These are phyloP conservation scores for Sciurus niger DNA, from an alignment of 2,113 vertebrate species.

Conservation along the genomic window DNA sequence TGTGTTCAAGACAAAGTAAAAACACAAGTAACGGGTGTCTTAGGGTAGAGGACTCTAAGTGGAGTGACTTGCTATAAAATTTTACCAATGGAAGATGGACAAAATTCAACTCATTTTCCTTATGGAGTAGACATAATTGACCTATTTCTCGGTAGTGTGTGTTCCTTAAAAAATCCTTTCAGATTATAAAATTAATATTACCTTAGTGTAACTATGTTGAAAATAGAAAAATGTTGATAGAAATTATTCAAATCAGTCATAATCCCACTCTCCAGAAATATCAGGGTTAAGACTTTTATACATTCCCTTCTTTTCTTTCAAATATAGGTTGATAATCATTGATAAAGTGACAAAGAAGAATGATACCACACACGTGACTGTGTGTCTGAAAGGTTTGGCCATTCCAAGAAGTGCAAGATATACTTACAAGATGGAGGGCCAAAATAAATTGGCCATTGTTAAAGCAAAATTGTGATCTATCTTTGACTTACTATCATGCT, in stretches of 20 bases:
- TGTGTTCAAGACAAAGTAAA: not conserved
- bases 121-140: not conserved
- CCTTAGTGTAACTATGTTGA: not conserved
- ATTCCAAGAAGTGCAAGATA: not conserved
- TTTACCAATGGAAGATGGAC: not conserved
- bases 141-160: not conserved
- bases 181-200: not conserved
- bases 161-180: not conserved
- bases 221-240: not conserved
- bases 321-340: not conserved
- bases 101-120: constrained; percentile 9
- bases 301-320: not conserved
- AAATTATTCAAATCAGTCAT: constrained; percentile 20
- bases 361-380: not conserved
- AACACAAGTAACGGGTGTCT: not conserved
- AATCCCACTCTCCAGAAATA: not conserved
- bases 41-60: not conserved
- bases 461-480: constrained; percentile 6
- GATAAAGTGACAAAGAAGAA: not conserved
- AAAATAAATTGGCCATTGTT: not conserved
- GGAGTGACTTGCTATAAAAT: not conserved
- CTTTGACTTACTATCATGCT: not conserved
- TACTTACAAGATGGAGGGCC: not conserved
- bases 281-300: not conserved
- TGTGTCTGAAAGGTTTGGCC: not conserved